Percentiles rank a stretch among this genome's conserved stretches.
Conservation (phyloP, 2,797 vertebrate genomes). For the Sebastes itinus region DNA sequence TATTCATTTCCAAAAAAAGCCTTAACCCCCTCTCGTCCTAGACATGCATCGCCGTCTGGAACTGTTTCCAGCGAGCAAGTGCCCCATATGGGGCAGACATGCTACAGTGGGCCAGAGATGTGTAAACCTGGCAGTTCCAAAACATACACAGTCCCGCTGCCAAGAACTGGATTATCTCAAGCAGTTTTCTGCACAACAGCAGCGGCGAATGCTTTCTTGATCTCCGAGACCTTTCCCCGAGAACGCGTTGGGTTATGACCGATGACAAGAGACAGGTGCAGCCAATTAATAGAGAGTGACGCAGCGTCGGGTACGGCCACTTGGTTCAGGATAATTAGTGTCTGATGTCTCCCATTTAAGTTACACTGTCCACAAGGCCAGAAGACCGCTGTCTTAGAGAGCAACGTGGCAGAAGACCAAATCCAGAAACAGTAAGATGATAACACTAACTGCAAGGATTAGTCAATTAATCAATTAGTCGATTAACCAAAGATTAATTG, state of each 20-base stretch:
- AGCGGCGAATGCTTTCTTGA: constrained; percentile 69
- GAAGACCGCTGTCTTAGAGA: constrained; percentile 19
- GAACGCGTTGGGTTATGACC: constrained; percentile 80
- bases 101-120: constrained; percentile 69
- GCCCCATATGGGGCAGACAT: constrained; percentile 70
- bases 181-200: constrained; percentile 67
- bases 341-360: constrained; percentile 52
- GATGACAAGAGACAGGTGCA: constrained; percentile 88
- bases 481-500: too few relatives aligned
- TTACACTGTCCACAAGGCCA: constrained; percentile 20
- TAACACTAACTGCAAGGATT: not conserved
- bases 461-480: not conserved
- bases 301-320: constrained; percentile 63
- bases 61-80: constrained; percentile 54
- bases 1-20: constrained; percentile 34
- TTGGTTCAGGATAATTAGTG: constrained; percentile 56
- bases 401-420: not conserved
- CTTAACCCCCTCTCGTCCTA: constrained; percentile 18
- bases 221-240: constrained; percentile 76
- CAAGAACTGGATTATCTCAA: constrained; percentile 82
- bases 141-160: constrained; percentile 75
- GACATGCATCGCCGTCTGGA: constrained; percentile 56
- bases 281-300: constrained; percentile 82
- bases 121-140: constrained; percentile 78
- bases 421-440: not conserved